Conservation (phyloP, 2,797 vertebrate species). For the Rhincodon typus region DNA sequence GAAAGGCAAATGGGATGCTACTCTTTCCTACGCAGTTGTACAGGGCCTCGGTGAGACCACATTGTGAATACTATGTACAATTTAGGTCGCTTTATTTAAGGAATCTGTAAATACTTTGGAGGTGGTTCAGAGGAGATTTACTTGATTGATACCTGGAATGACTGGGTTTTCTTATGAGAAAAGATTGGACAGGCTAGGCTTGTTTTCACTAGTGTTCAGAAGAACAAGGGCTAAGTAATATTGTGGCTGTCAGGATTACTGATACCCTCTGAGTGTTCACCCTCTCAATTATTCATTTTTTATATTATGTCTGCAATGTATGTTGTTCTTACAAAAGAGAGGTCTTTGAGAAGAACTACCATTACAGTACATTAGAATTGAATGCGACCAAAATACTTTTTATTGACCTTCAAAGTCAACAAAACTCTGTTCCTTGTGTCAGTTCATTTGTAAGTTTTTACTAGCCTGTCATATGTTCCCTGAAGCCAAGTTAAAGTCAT, state of each 20-base stretch:
- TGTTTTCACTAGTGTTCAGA: no score
- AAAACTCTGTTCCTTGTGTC: background rate
- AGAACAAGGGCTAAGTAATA: background rate
- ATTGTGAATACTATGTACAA: no score
- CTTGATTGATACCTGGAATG: no score
- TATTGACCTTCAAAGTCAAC: constrained; percentile 13
- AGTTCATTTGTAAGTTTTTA: background rate
- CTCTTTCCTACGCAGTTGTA: no score
- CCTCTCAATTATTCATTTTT: background rate
- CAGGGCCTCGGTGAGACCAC: no score
- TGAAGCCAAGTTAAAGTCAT: background rate
- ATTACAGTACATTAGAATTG: background rate
- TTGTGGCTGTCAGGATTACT: background rate
- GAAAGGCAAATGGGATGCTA: no score
- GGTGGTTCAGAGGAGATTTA: no score
- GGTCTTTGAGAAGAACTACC: background rate
- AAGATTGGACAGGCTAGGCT: no score
- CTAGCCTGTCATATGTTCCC: background rate
- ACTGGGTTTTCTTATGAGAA: no score
- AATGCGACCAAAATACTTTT: background rate
- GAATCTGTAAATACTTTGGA: no score
- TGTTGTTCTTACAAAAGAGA: background rate
- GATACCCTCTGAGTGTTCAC: background rate
- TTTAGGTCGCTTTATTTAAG: no score
- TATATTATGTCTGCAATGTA: background rate